phyloP scores from a whole-genome alignment of 2,113 vertebrate species.

The Rhodinocichla rosea region DNA sequence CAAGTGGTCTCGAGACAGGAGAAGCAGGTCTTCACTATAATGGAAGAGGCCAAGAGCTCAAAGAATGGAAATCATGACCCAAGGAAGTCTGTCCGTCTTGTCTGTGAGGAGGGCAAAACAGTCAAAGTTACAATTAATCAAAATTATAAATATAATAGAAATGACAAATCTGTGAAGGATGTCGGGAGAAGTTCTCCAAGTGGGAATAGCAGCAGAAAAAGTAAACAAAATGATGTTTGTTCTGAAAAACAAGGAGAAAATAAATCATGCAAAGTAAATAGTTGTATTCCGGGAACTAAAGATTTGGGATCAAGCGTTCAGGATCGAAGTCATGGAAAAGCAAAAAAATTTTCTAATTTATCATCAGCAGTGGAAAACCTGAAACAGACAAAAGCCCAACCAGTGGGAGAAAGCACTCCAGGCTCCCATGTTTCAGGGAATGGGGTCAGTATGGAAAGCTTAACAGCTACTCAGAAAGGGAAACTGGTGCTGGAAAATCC shows the following conservation, averaged over 20 bases:
- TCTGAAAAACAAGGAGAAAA: constrained; percentile 71
- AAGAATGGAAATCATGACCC: constrained; percentile 83
- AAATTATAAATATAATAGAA: constrained; percentile 78
- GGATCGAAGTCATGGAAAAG: constrained; percentile 80
- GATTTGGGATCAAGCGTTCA: constrained; percentile 66
- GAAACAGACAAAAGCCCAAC: constrained; percentile 58
- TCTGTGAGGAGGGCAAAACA: constrained; percentile 80
- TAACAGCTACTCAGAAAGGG: constrained; percentile 39
- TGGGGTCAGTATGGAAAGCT: constrained; percentile 26
- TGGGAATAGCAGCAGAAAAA: constrained; percentile 76
- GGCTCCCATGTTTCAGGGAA: constrained; percentile 60
- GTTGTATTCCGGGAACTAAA: constrained; percentile 68
- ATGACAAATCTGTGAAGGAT: constrained; percentile 76
- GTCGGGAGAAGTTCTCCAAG: constrained; percentile 72
- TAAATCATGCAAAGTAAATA: constrained; percentile 76
- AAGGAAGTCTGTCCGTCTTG: constrained; percentile 76
- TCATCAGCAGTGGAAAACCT: constrained; percentile 45
- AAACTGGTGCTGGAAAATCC: constrained; percentile 49
- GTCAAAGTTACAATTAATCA: constrained; percentile 79
- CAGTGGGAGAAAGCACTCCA: constrained; percentile 50
- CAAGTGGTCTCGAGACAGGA: constrained; percentile 57
- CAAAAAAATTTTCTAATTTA: constrained; percentile 70
- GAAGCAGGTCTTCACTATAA: constrained; percentile 77
- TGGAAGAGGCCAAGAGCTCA: constrained; percentile 86
- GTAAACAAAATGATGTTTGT: constrained; percentile 76